Evolutionary conservation across 2,113 vertebrate genomes (phyloP), one percentile per base, ranked within the genome.

Genomic region (Girardinichthys multiradiatus): DNA sequence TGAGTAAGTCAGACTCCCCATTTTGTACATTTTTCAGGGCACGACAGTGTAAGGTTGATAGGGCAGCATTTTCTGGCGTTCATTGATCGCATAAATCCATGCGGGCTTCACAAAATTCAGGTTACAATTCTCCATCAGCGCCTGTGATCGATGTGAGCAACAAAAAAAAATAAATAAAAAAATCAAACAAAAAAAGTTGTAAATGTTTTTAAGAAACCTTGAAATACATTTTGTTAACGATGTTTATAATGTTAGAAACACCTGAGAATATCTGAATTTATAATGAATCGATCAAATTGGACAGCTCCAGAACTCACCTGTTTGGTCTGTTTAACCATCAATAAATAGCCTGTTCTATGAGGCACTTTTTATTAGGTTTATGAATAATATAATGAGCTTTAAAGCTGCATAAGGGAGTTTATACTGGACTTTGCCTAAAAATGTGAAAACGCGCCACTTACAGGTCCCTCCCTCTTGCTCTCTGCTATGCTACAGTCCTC

Each of bases 21-120:
- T 26, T 58, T 31, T 45, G 60, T 19, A 17, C 6, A 1, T 1
- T 14, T 31, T 51, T 91, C 77, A 92, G 33, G 94, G 94, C 10
- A 96, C 96, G 5, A 98, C 96, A 0, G 95, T 92, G 28, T 95
- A 96, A 0, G 95, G 96, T 80, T 98, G 96, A 67, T 98, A 94
- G 15, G 96, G 96, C 59, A 98, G 90, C 72, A 96, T 72, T 80
- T 93, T 96, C 80, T 96, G 96, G 10, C 94, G 93, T 57, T 96
- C 93, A 2, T 94, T 97, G 88, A 96, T 96, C 5, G 93, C 93
- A 74, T 96, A 96, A 83, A 97, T 96, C 96, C 96, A 98, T 0
- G 94, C 85, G 0, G 96, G 96, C 28, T 95, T 96, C 58, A 98
- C 96, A 10, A 98, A 96, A 60, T 94, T 95, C 83, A 97, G 89